phyloP scores from a whole-genome alignment of 2,888 invertebrate species.

The Amiota mariae region DNA sequence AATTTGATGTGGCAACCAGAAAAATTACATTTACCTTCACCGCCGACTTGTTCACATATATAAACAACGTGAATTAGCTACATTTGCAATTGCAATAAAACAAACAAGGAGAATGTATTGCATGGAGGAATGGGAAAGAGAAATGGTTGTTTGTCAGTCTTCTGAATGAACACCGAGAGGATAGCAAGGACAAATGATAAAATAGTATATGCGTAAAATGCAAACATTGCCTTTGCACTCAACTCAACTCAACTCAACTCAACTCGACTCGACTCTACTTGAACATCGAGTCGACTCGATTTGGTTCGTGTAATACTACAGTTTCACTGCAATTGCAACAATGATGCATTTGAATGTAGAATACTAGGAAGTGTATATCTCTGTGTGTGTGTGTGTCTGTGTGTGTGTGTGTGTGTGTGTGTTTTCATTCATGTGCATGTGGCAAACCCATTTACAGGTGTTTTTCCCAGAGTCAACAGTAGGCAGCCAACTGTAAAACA shows the following conservation, averaged over 20 bases:
- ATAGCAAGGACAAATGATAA: neutral
- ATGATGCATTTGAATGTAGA: slow-evolving; percentile 30
- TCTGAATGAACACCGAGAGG: too few relatives aligned
- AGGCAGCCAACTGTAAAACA: slow-evolving; percentile 63
- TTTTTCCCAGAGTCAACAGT: slow-evolving; percentile 62
- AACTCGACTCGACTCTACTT: neutral
- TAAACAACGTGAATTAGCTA: slow-evolving; percentile 4
- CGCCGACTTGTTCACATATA: neutral
- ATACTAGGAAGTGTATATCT: slow-evolving; percentile 3
- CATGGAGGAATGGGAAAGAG: slow-evolving; percentile 25
- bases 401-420: slow-evolving; percentile 23
- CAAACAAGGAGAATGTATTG: neutral
- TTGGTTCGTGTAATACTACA: too few relatives aligned
- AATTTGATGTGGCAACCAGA: neutral
- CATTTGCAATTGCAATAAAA: neutral
- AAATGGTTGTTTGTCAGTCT: slow-evolving; percentile 27
- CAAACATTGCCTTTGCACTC: neutral
- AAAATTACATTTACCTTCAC: neutral
- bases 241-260: neutral
- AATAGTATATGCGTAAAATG: neutral
- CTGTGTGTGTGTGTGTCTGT: slow-evolving; percentile 25
- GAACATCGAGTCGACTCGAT: neutral
- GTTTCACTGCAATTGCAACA: neutral
- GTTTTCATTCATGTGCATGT: slow-evolving; percentile 24
- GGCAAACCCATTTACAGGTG: slow-evolving; percentile 59